phyloP scores from a whole-genome alignment of 2,797 vertebrate species.

The Hemitrygon akajei region DNA sequence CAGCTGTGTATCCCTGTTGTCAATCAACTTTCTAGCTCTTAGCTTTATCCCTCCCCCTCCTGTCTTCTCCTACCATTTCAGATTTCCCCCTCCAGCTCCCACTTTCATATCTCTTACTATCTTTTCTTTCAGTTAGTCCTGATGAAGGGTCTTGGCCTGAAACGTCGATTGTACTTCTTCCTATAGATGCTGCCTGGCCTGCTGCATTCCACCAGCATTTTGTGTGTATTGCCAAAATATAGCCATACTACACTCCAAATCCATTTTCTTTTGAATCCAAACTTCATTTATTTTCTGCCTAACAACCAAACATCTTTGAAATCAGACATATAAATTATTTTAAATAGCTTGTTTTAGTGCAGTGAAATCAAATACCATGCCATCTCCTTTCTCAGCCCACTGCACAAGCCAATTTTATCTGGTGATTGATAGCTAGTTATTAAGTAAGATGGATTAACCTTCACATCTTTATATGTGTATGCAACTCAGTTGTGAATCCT shows the following conservation, averaged over 20 bases:
- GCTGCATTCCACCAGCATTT: no score
- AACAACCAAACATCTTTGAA: background rate
- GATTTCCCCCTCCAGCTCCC: no score
- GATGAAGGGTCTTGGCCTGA: no score
- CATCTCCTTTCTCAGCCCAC: background rate
- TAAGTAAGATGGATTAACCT: background rate
- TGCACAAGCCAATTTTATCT: background rate
- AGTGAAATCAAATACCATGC: background rate
- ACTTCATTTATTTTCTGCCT: background rate
- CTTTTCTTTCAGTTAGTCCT: no score
- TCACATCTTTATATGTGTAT: background rate
- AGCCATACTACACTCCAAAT: background rate
- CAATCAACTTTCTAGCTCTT: no score
- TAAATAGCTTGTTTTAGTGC: conserved; percentile 6
- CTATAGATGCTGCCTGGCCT: no score
- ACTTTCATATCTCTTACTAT: no score
- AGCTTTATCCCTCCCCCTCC: no score
- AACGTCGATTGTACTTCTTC: no score
- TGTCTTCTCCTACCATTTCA: no score
- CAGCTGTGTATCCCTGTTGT: no score
- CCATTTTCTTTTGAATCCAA: background rate
- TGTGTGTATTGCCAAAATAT: background rate
- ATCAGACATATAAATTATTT: background rate
- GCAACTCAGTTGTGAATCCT: background rate
- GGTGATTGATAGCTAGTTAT: conserved; percentile 1